Conservation (phyloP, 2,888 invertebrate genomes). For the Noctua comes region DNA sequence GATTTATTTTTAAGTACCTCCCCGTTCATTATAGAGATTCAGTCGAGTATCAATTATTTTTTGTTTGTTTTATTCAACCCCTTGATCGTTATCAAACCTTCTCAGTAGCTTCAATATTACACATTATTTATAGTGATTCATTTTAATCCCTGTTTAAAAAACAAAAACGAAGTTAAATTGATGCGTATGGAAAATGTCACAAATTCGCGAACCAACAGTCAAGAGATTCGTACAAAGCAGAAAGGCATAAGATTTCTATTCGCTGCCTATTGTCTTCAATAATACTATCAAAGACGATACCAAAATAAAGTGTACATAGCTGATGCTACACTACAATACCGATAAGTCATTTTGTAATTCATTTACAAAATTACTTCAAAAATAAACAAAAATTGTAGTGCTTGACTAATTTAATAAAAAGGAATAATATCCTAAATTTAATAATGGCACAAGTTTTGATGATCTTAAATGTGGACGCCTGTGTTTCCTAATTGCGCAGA, state of each 20-base stretch:
- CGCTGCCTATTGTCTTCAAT: conserved; percentile 29
- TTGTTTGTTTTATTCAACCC: not conserved
- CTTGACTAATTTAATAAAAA: conserved; percentile 51
- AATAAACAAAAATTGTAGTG: conserved; percentile 32
- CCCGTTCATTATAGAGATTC: not conserved
- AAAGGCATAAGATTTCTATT: conserved; percentile 9
- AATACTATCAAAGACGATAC: conserved; percentile 16
- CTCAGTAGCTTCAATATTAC: conserved; percentile 3
- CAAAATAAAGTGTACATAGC: conserved; percentile 37
- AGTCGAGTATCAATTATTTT: not conserved
- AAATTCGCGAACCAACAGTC: conserved; percentile 3
- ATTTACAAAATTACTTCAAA: conserved; percentile 39
- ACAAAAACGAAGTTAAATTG: not conserved
- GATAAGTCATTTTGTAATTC: conserved; percentile 3
- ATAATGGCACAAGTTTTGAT: conserved; percentile 77
- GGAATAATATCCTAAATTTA: conserved; percentile 65
- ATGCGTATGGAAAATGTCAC: not conserved
- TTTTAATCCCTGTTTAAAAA: not conserved
- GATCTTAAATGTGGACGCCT: conserved; percentile 67
- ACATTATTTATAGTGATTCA: not conserved
- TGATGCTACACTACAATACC: conserved; percentile 40
- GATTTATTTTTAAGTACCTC: not conserved
- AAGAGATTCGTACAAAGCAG: conserved; percentile 12
- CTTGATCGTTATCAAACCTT: conserved; percentile 5
- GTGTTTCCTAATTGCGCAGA: conserved; percentile 37